phyloP scores from a whole-genome alignment of 2,797 vertebrate species.

The Gila robusta region DNA sequence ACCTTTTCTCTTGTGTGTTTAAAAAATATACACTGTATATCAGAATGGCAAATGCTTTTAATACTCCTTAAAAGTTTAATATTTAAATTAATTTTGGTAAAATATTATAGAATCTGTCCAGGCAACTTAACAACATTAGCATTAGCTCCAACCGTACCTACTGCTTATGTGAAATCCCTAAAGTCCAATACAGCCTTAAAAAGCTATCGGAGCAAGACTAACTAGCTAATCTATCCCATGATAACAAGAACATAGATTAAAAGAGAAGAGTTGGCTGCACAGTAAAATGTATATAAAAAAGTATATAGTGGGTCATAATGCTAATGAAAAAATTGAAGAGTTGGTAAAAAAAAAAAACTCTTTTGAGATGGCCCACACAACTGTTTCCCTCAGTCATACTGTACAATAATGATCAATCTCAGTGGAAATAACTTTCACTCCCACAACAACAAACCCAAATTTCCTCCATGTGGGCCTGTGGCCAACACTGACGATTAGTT shows the following conservation, averaged over 20 bases:
- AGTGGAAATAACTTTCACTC: constrained; percentile 46
- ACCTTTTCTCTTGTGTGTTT: constrained; percentile 49
- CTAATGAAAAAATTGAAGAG: constrained; percentile 24
- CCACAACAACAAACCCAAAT: constrained; percentile 43
- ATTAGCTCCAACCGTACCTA: background rate
- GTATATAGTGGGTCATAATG: constrained; percentile 13
- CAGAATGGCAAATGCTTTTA: background rate
- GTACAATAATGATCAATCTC: constrained; percentile 40
- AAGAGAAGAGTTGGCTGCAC: constrained; percentile 18
- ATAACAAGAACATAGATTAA: constrained; percentile 82
- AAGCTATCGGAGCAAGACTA: constrained; percentile 88
- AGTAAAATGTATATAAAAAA: background rate
- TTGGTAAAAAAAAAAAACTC: background rate
- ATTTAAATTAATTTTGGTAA: background rate
- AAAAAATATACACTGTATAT: constrained; percentile 5
- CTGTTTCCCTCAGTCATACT: constrained; percentile 31
- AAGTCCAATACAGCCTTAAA: constrained; percentile 79
- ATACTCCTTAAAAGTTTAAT: background rate
- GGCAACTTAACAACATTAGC: constrained; percentile 22
- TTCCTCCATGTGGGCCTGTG: constrained; percentile 32
- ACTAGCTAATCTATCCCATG: constrained; percentile 85
- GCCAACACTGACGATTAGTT: constrained; percentile 45
- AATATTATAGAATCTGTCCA: background rate
- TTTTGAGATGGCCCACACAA: constrained; percentile 37
- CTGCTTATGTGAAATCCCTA: constrained; percentile 3